A percentile compares a stretch with the other conserved stretches of the same genome.
Conservation (phyloP, 1,140 invertebrate species). For the Hycleus cichorii region DNA sequence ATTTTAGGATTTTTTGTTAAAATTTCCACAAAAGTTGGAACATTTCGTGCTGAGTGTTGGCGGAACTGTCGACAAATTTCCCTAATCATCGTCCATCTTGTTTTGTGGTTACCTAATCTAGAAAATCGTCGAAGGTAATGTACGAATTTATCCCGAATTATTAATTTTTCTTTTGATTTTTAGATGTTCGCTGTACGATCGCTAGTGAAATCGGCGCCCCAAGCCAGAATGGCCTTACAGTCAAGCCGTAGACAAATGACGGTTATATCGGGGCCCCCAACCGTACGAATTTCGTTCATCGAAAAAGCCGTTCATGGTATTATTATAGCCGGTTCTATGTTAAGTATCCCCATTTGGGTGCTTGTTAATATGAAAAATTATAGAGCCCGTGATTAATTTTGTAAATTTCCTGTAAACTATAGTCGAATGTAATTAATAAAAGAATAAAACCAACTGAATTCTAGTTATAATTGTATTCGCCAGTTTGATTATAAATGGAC, state of each 20-base stretch:
- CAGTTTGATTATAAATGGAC: too few species aligned
- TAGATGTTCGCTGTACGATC: constrained; percentile 11
- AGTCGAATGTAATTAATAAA: not conserved
- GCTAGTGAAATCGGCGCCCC: constrained; percentile 5
- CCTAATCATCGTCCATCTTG: constrained; percentile 1
- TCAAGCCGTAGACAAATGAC: constrained; percentile 16
- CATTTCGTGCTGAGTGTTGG: too few species aligned
- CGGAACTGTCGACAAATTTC: not conserved
- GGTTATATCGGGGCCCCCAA: constrained; percentile 18
- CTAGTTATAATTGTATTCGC: too few species aligned
- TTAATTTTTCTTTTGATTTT: not conserved
- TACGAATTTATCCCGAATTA: not conserved
- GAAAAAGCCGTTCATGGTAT: constrained; percentile 24
- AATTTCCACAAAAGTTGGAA: too few species aligned
- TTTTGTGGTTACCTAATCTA: constrained; percentile 3
- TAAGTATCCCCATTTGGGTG: constrained; percentile 23
- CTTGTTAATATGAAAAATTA: constrained; percentile 25
- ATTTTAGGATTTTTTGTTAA: too few species aligned
- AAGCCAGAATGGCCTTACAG: not conserved
- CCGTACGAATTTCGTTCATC: constrained; percentile 20
- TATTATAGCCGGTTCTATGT: constrained; percentile 14
- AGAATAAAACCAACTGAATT: not conserved
- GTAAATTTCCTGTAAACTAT: constrained; percentile 1
- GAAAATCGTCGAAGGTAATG: not conserved
- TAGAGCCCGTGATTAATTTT: constrained; percentile 11